A percentile compares a stretch with the other conserved stretches of the same genome.
phyloP scores from a whole-genome alignment of 30 jellyfish, hydroid and myxozoan genomes.

The Aurelia aurita complex sp. Pacific region DNA sequence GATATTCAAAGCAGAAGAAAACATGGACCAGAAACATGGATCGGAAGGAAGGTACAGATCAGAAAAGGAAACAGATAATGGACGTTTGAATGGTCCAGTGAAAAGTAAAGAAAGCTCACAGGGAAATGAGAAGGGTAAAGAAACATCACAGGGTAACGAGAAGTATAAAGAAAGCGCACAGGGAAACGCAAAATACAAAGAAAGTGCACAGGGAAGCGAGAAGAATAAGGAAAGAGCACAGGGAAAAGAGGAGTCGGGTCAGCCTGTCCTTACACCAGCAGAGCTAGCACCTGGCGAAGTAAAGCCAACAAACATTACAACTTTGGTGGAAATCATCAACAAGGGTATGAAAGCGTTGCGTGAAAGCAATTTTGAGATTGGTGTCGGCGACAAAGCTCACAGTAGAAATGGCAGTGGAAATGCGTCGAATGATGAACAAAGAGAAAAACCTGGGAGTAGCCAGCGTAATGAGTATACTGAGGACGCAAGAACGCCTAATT shows the following conservation, averaged over 20 bases:
- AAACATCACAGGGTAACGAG: not conserved
- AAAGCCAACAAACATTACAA: slow-evolving; percentile 12
- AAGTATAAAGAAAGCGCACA: not conserved
- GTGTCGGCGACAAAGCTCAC: not conserved
- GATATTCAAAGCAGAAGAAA: too few species aligned
- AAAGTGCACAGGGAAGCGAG: not conserved
- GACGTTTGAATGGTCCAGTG: too few species aligned
- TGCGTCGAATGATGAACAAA: not conserved
- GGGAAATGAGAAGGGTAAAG: too few species aligned
- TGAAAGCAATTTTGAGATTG: slow-evolving; percentile 53
- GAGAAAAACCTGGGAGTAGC: not conserved
- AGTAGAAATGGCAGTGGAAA: not conserved
- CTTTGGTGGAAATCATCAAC: slow-evolving; percentile 37
- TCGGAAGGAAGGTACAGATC: too few species aligned
- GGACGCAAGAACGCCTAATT: not conserved
- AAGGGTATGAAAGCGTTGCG: slow-evolving; percentile 67
- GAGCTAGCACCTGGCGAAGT: not conserved
- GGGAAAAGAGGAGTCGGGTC: not conserved
- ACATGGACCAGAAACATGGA: too few species aligned
- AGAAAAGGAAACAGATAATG: too few species aligned
- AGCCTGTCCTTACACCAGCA: not conserved
- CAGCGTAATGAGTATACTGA: not conserved
- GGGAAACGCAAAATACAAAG: not conserved
- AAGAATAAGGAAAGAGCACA: not conserved
- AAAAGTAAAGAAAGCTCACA: too few species aligned